Percentiles rank a stretch among this genome's conserved stretches.
Conservation (phyloP, 2,113 vertebrate genomes). For the Dolichotis patagonum region DNA sequence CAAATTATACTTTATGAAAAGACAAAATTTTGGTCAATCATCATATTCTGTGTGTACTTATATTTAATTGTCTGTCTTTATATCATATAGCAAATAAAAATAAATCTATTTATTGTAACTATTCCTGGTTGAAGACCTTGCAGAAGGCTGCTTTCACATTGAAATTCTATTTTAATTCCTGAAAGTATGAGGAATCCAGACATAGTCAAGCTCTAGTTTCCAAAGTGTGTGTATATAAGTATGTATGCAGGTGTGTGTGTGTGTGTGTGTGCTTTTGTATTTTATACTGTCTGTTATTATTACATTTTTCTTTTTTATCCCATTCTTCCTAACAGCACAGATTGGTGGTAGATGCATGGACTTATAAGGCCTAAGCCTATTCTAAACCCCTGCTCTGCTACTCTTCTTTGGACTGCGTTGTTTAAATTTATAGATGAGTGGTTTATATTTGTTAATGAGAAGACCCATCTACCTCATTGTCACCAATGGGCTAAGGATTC, state of each 20-base stretch:
- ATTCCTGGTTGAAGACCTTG: background rate
- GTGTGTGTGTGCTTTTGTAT: background rate
- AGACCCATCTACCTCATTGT: background rate
- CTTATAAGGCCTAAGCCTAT: background rate
- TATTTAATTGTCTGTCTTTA: background rate
- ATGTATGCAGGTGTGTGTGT: background rate
- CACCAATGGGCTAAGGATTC: background rate
- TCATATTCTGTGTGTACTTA: background rate
- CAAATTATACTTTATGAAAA: constrained; percentile 37
- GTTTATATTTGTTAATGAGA: constrained; percentile 3
- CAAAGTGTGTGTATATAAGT: background rate
- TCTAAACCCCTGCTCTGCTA: background rate
- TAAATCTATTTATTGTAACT: background rate
- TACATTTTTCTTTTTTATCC: background rate
- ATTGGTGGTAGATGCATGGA: background rate
- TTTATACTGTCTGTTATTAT: background rate
- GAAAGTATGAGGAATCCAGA: background rate
- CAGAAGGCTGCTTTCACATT: background rate
- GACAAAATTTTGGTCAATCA: constrained; percentile 42
- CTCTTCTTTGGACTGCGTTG: background rate
- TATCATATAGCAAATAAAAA: background rate
- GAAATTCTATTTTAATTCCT: background rate
- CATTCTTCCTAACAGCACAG: background rate
- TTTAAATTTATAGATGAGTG: background rate
- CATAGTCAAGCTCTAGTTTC: background rate